Percentiles rank a stretch among this genome's conserved stretches.
phyloP scores from a whole-genome alignment of 2,113 vertebrate species.

The Cephalopterus ornatus region DNA sequence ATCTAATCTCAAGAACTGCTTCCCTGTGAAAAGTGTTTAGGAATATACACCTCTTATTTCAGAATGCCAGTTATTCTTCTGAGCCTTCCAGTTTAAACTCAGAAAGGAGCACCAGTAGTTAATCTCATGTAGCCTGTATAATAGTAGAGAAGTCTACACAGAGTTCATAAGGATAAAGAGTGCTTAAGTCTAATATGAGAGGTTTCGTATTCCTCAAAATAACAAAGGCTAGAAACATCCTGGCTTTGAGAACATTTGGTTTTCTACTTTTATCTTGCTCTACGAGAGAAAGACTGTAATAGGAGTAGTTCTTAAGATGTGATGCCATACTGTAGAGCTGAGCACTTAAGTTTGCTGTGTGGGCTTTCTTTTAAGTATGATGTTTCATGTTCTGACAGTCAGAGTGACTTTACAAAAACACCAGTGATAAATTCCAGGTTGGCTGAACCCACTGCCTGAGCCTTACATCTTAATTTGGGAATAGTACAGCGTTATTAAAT shows the following conservation, averaged over 20 bases:
- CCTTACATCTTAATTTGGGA: constrained; percentile 3
- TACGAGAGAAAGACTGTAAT: not conserved
- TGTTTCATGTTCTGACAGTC: constrained; percentile 27
- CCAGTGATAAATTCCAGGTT: not conserved
- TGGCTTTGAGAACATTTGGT: not conserved
- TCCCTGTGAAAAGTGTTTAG: not conserved
- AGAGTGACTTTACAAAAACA: not conserved
- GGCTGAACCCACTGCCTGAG: not conserved
- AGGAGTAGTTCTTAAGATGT: not conserved
- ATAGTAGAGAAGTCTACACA: not conserved
- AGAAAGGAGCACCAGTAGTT: not conserved
- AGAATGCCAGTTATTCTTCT: not conserved
- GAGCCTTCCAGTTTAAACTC: not conserved
- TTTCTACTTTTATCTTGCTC: not conserved
- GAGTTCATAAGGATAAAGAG: not conserved
- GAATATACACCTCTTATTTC: not conserved
- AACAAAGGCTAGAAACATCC: not conserved
- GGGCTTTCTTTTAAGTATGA: constrained; percentile 8
- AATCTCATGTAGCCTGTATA: not conserved
- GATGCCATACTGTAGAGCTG: not conserved
- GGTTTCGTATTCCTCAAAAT: not conserved
- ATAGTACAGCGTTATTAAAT: not conserved
- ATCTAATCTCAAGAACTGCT: not conserved
- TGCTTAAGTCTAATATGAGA: not conserved
- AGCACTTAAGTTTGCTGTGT: not conserved